A percentile compares a stretch with the other conserved stretches of the same genome.
phyloP scores from a whole-genome alignment of 2,888 invertebrate species.

The Cryptocephalus primarius region DNA sequence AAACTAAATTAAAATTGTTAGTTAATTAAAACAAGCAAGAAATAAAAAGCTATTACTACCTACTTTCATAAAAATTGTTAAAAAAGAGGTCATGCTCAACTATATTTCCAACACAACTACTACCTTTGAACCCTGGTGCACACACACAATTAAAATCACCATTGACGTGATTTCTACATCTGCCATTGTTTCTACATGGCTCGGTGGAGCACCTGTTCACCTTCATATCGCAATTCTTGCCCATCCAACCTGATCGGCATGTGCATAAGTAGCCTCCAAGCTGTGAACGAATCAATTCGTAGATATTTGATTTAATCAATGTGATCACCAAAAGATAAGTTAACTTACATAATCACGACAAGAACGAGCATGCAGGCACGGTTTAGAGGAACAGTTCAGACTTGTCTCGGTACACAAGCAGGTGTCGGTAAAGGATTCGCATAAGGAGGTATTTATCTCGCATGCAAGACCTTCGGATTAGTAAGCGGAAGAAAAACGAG shows the following conservation, averaged over 20 bases:
- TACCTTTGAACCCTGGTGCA: conserved; percentile 47
- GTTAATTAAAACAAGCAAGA: not conserved
- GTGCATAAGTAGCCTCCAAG: conserved; percentile 53
- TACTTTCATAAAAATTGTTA: not conserved
- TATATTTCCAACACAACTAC: conserved; percentile 10
- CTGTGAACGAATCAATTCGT: conserved; percentile 27
- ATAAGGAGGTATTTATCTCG: conserved; percentile 10
- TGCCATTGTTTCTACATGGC: conserved; percentile 55
- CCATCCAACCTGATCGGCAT: conserved; percentile 60
- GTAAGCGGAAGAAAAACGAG: conserved; percentile 14
- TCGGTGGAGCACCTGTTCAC: conserved; percentile 45
- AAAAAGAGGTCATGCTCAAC: conserved; percentile 1
- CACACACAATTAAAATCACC: conserved; percentile 49
- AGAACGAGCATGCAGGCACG: conserved; percentile 49
- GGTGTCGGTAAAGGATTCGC: conserved; percentile 36
- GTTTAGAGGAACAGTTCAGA: conserved; percentile 42
- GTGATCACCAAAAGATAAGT: not conserved
- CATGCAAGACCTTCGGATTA: conserved; percentile 25
- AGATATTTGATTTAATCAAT: not conserved
- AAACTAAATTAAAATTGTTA: not conserved
- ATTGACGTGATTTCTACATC: conserved; percentile 44
- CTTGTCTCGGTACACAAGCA: conserved; percentile 31
- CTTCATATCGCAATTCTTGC: conserved; percentile 45
- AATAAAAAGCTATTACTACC: not conserved
- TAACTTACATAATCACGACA: conserved; percentile 36